Evolutionary conservation across 2,888 invertebrate species (phyloP), one percentile per base, ranked within the genome.

Genomic region (Aporophyla lueneburgensis): DNA sequence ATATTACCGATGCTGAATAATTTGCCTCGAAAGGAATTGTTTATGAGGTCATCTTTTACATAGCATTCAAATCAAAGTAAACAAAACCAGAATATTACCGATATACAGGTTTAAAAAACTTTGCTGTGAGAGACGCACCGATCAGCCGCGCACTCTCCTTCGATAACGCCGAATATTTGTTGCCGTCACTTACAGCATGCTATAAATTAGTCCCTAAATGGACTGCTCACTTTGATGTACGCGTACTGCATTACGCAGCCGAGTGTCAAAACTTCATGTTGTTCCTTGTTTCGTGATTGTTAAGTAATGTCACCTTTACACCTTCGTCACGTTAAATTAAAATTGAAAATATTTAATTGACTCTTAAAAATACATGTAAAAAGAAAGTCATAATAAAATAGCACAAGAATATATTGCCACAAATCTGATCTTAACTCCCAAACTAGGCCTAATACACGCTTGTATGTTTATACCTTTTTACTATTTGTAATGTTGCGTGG

Each of bases 111-210:
- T 63, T 19, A 9, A 19, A 10, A 43, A 7, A 7, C 7, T 14
- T 27, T 10, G 7, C 40, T 24, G 24, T 21, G 10, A 53, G 12
- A 53, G 10, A 5, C 66, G 24, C 43, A 43, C 24, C 21, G 49
- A n/a, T 40, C 58, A 2, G 16, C 10, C 46, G 46, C 49, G 21
- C 14, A 21, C 56, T 27, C 33, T 21, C 24, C 0, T 16, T 6
- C 12, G 46, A 5, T 53, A 5, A n/a, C 21, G 19, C 14, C 68
- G 46, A 51, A 24, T 69, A 68, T 69, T 54, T 76, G 77, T 69
- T 54, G 59, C 7, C 53, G 51, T 21, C n/a, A 69, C 24, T 12
- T 54, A 19, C 24, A 46, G 14, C 49, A 12, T 24, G 51, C 24
- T 40, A 16, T 19, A 46, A 33, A 40, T 19, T 10, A 56, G 53